Percentiles rank a stretch among this genome's conserved stretches.
These are phyloP conservation scores for Cyprinodon brontotheroides DNA, from an alignment of 2,113 vertebrate species.

Conservation along the genomic window DNA sequence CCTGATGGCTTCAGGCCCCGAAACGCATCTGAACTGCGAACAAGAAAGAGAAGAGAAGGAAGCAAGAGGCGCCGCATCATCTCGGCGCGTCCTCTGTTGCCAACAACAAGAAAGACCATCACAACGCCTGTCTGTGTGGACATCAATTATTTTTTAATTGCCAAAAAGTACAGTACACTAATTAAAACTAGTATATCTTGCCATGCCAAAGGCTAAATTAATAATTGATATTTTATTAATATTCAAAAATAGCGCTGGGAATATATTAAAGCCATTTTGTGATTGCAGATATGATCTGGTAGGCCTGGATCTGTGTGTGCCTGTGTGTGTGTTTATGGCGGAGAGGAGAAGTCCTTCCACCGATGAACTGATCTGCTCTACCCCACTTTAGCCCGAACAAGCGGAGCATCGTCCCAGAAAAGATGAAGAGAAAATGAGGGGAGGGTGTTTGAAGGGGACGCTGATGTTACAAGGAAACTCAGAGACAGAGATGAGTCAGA, in stretches of 20 bases:
- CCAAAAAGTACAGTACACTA: constrained; percentile 99
- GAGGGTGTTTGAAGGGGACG: constrained; percentile 26
- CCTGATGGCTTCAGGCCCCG: constrained; percentile 51
- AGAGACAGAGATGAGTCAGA: constrained; percentile 17
- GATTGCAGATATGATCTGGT: constrained; percentile 89
- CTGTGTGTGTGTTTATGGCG: constrained; percentile 27
- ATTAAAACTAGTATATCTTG: constrained; percentile 99
- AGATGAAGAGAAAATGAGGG: constrained; percentile 14
- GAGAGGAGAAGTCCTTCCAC: constrained; percentile 46
- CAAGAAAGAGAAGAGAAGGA: constrained; percentile 60
- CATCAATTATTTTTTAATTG: constrained; percentile 99
- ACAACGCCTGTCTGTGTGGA: constrained; percentile 92
- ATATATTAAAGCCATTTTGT: constrained; percentile 99
- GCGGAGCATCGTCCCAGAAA: constrained; percentile 30
- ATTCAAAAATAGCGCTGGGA: constrained; percentile 99
- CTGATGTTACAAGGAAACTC: constrained; percentile 13
- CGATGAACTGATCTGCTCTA: constrained; percentile 47
- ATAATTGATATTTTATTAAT: constrained; percentile 99
- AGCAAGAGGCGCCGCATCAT: constrained; percentile 73
- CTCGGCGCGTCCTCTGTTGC: constrained; percentile 87
- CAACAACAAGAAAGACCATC: constrained; percentile 94
- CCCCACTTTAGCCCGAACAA: constrained; percentile 50
- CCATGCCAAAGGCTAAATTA: constrained; percentile 99
- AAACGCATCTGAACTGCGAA: constrained; percentile 67
- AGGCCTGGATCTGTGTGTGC: constrained; percentile 11